A percentile compares a stretch with the other conserved stretches of the same genome.
These are phyloP conservation scores for Ormyrus nitidulus DNA, from an alignment of 2,888 invertebrate genomes.

Conservation along the genomic window DNA sequence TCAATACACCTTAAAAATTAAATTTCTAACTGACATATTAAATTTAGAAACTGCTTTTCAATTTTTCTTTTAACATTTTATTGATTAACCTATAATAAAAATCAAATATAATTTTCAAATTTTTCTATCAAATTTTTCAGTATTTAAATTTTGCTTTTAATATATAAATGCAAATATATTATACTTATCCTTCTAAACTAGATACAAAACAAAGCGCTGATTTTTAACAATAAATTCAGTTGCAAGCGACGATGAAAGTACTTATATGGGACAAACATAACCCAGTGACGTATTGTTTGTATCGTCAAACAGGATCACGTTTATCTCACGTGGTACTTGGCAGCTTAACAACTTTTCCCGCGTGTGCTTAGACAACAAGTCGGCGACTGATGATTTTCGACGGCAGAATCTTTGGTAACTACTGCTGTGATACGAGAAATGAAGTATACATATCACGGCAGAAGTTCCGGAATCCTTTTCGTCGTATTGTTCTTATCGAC, in stretches of 20 bases:
- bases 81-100: slow-evolving; percentile 1
- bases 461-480: slow-evolving; percentile 65
- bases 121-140: slow-evolving; percentile 17
- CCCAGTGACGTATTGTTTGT: slow-evolving; percentile 70
- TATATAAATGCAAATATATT: background rate
- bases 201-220: no score
- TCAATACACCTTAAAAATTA: no score
- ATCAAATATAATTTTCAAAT: background rate
- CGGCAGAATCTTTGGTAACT: slow-evolving; percentile 70
- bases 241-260: slow-evolving; percentile 60
- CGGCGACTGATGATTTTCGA: slow-evolving; percentile 55
- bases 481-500: no score
- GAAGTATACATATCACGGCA: slow-evolving; percentile 70
- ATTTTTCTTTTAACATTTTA: background rate
- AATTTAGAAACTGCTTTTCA: no score
- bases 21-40: no score
- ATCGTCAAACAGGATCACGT: slow-evolving; percentile 67
- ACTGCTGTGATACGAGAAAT: slow-evolving; percentile 74
- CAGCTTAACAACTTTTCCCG: background rate
- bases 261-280: slow-evolving; percentile 66
- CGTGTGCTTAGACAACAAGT: background rate
- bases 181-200: no score
- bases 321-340: slow-evolving; percentile 68
- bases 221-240: no score
- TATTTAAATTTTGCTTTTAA: slow-evolving; percentile 15